Conservation (phyloP, 2,113 vertebrate genomes). For the Himantopus leucocephalus region DNA sequence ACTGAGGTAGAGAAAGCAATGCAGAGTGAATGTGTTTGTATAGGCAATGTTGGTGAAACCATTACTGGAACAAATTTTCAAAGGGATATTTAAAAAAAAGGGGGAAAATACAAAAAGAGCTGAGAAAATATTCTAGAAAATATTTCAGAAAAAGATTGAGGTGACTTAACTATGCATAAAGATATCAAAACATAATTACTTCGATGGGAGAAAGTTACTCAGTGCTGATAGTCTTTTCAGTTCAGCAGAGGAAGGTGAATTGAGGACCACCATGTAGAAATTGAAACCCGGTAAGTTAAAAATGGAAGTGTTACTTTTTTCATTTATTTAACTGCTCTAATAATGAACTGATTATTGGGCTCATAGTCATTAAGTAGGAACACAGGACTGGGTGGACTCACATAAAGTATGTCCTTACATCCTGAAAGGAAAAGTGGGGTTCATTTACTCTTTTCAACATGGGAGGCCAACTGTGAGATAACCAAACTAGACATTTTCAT, state of each 20-base stretch:
- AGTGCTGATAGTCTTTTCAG: not conserved
- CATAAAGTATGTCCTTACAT: not conserved
- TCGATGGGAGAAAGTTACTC: not conserved
- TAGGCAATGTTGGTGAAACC: rapidly evolving
- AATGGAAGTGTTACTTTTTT: not conserved
- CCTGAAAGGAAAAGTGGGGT: not conserved
- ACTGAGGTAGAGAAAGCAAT: not conserved
- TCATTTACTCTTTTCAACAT: not conserved
- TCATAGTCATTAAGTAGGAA: not conserved
- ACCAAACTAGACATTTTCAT: not conserved
- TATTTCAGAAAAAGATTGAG: not conserved
- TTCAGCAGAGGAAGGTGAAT: not conserved
- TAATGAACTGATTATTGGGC: not conserved
- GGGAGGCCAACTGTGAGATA: not conserved
- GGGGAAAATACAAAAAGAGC: not conserved
- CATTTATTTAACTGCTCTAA: not conserved
- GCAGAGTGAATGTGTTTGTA: not conserved
- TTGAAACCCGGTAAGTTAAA: not conserved
- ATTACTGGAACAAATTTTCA: not conserved
- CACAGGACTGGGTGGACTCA: not conserved
- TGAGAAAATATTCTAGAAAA: not conserved
- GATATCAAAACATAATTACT: not conserved
- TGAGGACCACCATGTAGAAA: not conserved
- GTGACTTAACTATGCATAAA: not conserved
- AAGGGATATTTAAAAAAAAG: rapidly evolving